phyloP scores from a whole-genome alignment of 2,888 invertebrate genomes.

The Lasioglossum figueresi region DNA sequence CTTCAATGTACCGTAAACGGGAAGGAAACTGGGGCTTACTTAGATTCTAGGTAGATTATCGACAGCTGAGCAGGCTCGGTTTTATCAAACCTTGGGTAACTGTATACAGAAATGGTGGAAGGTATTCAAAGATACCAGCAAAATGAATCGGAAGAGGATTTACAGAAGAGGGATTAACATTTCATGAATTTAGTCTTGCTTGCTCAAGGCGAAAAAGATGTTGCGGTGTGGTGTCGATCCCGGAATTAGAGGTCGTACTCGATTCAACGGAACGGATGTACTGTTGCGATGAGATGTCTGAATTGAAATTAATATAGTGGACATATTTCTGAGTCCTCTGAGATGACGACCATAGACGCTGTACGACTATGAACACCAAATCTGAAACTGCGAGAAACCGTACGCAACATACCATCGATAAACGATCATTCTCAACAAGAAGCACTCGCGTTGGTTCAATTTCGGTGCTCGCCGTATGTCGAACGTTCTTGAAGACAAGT shows the following conservation, averaged over 20 bases:
- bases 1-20: conserved; percentile 10
- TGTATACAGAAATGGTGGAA: not conserved
- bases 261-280: no score
- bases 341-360: no score
- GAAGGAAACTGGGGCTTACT: not conserved
- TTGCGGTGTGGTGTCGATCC: no score
- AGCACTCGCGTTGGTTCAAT: not conserved
- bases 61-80: not conserved
- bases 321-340: no score
- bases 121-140: not conserved
- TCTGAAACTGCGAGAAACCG: not conserved
- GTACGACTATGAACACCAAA: no score
- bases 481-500: not conserved
- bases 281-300: not conserved
- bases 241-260: no score
- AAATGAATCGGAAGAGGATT: no score
- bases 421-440: not conserved
- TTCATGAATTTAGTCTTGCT: no score
- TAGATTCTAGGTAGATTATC: not conserved
- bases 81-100: not conserved
- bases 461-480: not conserved
- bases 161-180: no score
- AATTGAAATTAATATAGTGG: not conserved
- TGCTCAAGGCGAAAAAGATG: no score
- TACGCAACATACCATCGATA: not conserved